Evolutionary conservation across 2,888 invertebrate genomes (phyloP).

Genomic region (Allacma fusca): DNA sequence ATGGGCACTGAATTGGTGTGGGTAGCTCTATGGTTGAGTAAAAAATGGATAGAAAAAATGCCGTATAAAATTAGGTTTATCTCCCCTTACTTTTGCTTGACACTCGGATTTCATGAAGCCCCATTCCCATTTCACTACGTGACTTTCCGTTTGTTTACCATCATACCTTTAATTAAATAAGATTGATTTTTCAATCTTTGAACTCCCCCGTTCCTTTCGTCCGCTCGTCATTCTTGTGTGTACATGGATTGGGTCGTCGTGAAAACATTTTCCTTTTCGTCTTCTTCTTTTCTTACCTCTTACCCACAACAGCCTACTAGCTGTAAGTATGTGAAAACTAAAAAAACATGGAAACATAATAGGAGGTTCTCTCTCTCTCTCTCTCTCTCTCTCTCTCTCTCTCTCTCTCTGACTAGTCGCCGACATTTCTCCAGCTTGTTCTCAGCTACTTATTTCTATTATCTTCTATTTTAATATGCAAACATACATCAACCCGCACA

Average conservation of each 20-base stretch:
- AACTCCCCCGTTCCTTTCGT: slow-evolving; percentile 33
- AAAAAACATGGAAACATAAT: neutral
- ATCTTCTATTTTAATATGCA: slow-evolving; percentile 5
- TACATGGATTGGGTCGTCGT: neutral
- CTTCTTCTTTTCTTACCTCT: slow-evolving; percentile 14
- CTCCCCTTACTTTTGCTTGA: slow-evolving; percentile 38
- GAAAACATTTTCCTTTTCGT: slow-evolving; percentile 11
- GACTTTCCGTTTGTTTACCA: slow-evolving; percentile 49
- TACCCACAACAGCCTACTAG: neutral
- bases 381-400: slow-evolving; percentile 6
- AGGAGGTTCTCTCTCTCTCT: slow-evolving; percentile 21
- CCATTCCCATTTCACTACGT: slow-evolving; percentile 41
- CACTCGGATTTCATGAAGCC: slow-evolving; percentile 39
- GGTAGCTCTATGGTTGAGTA: neutral
- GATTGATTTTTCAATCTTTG: slow-evolving; percentile 49
- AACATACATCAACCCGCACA: neutral
- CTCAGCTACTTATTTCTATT: neutral
- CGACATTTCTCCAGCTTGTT: too few relatives aligned
- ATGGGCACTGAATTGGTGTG: too few relatives aligned
- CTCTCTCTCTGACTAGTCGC: slow-evolving; percentile 1
- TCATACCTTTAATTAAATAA: slow-evolving; percentile 52
- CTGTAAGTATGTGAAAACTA: neutral
- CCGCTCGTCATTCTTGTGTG: slow-evolving; percentile 5
- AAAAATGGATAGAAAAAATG: slow-evolving; percentile 22
- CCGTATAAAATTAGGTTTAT: slow-evolving; percentile 44